Conservation (phyloP, 1,140 invertebrate species). For the Dendrolimus kikuchii region DNA sequence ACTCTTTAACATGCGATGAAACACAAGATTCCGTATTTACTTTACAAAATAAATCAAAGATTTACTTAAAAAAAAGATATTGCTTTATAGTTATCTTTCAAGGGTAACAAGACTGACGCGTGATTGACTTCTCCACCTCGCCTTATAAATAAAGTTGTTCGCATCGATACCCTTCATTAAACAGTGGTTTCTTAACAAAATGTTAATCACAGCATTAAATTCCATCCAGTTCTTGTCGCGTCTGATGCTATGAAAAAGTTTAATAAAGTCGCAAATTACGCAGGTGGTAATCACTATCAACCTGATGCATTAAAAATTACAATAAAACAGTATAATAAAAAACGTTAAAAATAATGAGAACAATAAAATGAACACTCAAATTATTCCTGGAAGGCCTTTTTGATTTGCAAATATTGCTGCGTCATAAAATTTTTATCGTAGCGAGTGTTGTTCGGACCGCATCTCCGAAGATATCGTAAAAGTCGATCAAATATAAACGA, state of each 20-base stretch:
- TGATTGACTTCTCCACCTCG: constrained; percentile 35
- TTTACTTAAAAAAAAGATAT: constrained; percentile 29
- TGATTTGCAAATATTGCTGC: constrained; percentile 35
- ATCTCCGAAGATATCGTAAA: constrained; percentile 46
- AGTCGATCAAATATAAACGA: constrained; percentile 17
- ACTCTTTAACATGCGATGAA: too few species aligned
- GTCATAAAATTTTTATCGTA: constrained; percentile 33
- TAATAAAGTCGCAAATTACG: constrained; percentile 35
- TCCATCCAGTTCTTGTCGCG: constrained; percentile 27
- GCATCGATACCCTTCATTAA: constrained; percentile 46
- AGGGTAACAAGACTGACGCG: constrained; percentile 28
- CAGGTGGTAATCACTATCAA: constrained; percentile 35
- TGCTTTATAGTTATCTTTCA: constrained; percentile 27
- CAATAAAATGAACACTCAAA: constrained; percentile 23
- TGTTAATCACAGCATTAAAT: constrained; percentile 49
- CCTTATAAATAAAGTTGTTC: constrained; percentile 51
- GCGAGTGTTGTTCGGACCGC: constrained; percentile 35
- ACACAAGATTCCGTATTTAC: too few species aligned
- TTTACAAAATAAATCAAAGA: constrained; percentile 22
- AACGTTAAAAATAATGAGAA: constrained; percentile 30
- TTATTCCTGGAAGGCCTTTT: constrained; percentile 12
- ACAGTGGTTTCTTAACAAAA: constrained; percentile 34
- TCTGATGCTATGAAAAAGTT: constrained; percentile 38
- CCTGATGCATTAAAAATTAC: constrained; percentile 14
- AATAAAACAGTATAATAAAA: constrained; percentile 19